Conservation (phyloP, 2,888 invertebrate genomes). For the Conomelus anceps region DNA sequence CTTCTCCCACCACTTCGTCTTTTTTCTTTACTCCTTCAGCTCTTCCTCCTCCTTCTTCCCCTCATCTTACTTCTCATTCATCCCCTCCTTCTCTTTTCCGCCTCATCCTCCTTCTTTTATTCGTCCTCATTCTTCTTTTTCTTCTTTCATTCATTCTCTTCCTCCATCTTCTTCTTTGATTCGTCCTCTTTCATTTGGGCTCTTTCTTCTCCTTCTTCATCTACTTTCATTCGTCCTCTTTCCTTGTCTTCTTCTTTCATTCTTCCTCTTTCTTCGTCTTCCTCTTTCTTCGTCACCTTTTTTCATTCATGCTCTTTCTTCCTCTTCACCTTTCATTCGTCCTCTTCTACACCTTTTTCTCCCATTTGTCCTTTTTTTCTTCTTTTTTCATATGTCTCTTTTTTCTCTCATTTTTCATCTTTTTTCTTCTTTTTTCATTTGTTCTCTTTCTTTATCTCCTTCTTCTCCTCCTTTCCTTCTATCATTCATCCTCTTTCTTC, state of each 20-base stretch:
- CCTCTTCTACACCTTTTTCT: neutral
- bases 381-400: neutral
- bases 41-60: too few relatives aligned
- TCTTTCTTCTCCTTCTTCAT: too few relatives aligned
- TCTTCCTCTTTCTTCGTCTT: neutral
- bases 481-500: neutral
- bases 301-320: neutral
- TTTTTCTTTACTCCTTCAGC: too few relatives aligned
- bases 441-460: neutral
- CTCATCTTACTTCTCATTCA: too few relatives aligned
- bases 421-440: neutral
- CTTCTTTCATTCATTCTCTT: too few relatives aligned
- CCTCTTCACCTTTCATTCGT: neutral
- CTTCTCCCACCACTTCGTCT: too few relatives aligned
- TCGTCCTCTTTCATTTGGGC: too few relatives aligned
- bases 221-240: too few relatives aligned
- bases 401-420: neutral
- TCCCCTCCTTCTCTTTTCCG: too few relatives aligned
- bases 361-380: neutral
- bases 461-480: neutral
- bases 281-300: neutral
- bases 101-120: too few relatives aligned
- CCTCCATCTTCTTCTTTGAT: too few relatives aligned
- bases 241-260: neutral
- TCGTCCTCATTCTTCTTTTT: too few relatives aligned